Base-by-base conservation (phyloP, 2,113 vertebrate genomes). In the Mobula birostris region DNA sequence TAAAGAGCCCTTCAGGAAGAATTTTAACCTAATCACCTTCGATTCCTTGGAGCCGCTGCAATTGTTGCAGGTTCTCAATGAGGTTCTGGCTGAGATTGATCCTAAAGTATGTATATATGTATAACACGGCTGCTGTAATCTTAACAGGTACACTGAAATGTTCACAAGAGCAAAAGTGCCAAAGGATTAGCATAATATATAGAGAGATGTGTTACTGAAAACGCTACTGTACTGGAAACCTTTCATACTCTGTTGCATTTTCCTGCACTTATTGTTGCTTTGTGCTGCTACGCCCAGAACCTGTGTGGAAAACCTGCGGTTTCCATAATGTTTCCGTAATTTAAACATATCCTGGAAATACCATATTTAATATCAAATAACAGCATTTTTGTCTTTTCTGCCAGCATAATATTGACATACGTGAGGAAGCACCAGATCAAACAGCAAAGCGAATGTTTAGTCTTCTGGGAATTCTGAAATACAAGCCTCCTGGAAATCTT, bases 1-100 rank as follows among this genome's bases (percentile, higher is more conserved):
- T 96, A 98, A 96, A 95, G 99, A 99, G 0, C 99, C 99, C 15
- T 99, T 99, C 96, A 98, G 95, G 97, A 99, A 98, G 96, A 99
- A 95, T 96, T 98, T 98, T 93, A 99, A 98, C 95, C 96, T 99
- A 94, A 99, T 99, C 95, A 98, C 98, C 0, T 99, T 99, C 95
- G 99, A 99, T 96, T 99, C 98, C 0, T 95, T 99, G 80, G 98
- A 99, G 95, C 96, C 99, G 61, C 96, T 97, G 97, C 99, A 98
- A 94, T 97, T 99, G 83, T 96, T 99, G 95, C 99, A 99, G 96
- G 96, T 98, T 95, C 97, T 99, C 94, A 99, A 95, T 94, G 99
- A 99, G 95, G 98, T 99, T 66, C 96, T 99, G 95, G 97, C 98
- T n/a, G 98, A 98, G 97, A 97, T 99, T 95, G 99, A 99, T 95